These are phyloP conservation scores for Enteromius treurensis DNA, from an alignment of 2,797 vertebrate genomes.

Conservation along the genomic window DNA sequence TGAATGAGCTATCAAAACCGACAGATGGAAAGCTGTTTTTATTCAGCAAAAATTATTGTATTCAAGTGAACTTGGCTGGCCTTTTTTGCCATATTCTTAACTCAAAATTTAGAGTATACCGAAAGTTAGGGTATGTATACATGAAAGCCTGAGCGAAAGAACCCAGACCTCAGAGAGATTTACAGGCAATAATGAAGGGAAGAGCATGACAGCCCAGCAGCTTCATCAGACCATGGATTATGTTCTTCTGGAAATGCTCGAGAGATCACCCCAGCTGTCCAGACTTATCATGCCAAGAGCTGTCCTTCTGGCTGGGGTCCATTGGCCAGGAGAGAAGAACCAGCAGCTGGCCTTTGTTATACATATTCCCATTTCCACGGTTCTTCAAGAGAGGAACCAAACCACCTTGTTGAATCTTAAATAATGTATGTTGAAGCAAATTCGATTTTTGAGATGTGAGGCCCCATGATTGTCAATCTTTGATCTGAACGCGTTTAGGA, in stretches of 20 bases:
- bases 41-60: conserved; percentile 24
- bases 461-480: neutral
- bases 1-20: conserved; percentile 42
- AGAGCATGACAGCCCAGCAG: conserved; percentile 20
- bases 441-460: neutral
- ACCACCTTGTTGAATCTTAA: conserved; percentile 10
- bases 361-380: conserved; percentile 44
- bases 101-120: conserved; percentile 18
- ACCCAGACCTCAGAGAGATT: conserved; percentile 28
- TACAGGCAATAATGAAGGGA: conserved; percentile 14
- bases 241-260: conserved; percentile 14
- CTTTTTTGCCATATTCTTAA: neutral
- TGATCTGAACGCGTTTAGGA: neutral
- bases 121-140: neutral
- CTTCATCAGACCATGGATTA: conserved; percentile 25
- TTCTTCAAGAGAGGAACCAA: conserved; percentile 31
- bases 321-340: conserved; percentile 27
- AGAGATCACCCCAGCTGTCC: conserved; percentile 35
- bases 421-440: conserved; percentile 8
- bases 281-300: conserved; percentile 34
- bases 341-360: conserved; percentile 50
- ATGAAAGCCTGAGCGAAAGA: neutral
- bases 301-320: conserved; percentile 44
- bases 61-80: conserved; percentile 43
- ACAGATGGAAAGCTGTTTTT: conserved; percentile 34